These are phyloP conservation scores for Melanotaenia parkinsoni DNA, from an alignment of 2,797 vertebrate genomes.

Conservation along the genomic window DNA sequence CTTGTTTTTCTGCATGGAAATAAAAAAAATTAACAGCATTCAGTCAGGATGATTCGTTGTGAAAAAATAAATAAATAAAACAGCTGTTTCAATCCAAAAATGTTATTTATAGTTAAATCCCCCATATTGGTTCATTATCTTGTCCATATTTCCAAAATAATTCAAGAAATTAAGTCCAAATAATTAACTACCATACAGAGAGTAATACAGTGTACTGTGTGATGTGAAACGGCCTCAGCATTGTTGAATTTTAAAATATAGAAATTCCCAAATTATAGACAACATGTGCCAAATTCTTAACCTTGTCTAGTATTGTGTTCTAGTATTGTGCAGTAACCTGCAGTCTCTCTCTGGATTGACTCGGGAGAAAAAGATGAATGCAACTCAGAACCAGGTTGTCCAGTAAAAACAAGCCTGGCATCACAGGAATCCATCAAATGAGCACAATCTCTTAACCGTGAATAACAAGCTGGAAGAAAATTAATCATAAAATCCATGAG, in stretches of 20 bases:
- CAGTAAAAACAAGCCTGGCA: neutral
- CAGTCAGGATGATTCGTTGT: neutral
- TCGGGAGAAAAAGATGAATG: neutral
- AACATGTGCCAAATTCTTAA: neutral
- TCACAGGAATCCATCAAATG: neutral
- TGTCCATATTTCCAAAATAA: neutral
- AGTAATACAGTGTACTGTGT: neutral
- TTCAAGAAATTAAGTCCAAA: neutral
- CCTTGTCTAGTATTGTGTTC: neutral
- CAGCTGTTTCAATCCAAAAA: neutral
- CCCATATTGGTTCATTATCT: neutral
- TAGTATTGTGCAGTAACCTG: too few species aligned
- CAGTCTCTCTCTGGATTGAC: neutral
- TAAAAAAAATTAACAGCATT: neutral
- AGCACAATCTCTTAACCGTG: neutral
- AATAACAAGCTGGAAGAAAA: neutral
- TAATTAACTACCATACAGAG: neutral
- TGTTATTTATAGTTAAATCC: neutral
- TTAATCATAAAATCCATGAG: neutral
- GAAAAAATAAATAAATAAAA: neutral
- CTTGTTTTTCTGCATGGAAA: neutral
- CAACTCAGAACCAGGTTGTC: neutral
- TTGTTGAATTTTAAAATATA: neutral
- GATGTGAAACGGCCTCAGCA: neutral
- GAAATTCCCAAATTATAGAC: neutral